Conservation (phyloP, 2,113 vertebrate species). For the Gymnobelideus leadbeateri region DNA sequence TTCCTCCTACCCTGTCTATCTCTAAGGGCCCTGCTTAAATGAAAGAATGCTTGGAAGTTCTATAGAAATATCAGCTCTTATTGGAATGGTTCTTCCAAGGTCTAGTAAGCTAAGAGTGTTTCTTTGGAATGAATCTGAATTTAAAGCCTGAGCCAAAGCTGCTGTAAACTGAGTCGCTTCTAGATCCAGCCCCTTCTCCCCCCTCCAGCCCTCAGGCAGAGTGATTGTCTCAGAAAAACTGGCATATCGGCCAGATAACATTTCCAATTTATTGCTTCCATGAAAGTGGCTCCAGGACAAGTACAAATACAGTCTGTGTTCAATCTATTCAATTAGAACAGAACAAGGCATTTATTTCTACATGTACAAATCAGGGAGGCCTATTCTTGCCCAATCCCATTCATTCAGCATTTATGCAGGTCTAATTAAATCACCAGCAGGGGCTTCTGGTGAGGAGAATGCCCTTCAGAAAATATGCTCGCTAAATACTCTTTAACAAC, state of each 20-base stretch:
- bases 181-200: constrained; percentile 5
- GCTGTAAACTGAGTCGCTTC: constrained; percentile 45
- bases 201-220: constrained; percentile 17
- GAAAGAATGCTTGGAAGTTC: neutral
- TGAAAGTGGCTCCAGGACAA: constrained; percentile 71
- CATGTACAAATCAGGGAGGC: constrained; percentile 71
- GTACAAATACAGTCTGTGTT: constrained; percentile 77
- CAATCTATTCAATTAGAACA: constrained; percentile 77
- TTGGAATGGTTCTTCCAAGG: neutral
- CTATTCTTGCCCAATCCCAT: constrained; percentile 36
- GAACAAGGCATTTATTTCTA: constrained; percentile 74
- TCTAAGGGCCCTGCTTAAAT: neutral
- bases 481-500: constrained; percentile 56
- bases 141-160: neutral
- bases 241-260: constrained; percentile 66
- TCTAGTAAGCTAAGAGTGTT: neutral
- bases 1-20: neutral
- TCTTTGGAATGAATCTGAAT: neutral
- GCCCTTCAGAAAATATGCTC: constrained; percentile 60
- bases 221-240: constrained; percentile 64
- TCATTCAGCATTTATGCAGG: constrained; percentile 24
- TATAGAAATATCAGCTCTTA: neutral
- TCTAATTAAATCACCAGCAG: constrained; percentile 74
- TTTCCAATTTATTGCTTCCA: constrained; percentile 69
- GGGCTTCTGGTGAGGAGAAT: constrained; percentile 39